Evolutionary conservation across 2,888 invertebrate genomes (phyloP), one percentile per base, ranked within the genome.

Genomic region (Heteromurus nitidus): DNA sequence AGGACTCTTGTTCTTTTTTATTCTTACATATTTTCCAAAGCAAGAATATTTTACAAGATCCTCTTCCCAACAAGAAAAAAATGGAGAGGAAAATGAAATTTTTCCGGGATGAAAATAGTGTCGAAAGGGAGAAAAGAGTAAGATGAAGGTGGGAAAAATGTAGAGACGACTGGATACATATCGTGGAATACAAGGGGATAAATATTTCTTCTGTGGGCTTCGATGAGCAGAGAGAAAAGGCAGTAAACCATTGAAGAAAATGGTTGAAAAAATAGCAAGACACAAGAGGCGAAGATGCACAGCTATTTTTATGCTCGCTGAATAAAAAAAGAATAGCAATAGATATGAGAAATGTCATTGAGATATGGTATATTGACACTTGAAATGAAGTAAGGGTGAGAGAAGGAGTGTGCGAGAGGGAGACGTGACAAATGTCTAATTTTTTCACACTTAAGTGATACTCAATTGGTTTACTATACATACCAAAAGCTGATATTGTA

Each of bases 361-460:
- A 79, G 79, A 72, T 65, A 70, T 77, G 70, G 50, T 77, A 77
- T 77, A 77, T 77, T 72, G 72, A 79, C 72, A 79, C 79, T 79
- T 72, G 72, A 79, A 79, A 72, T 72, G 72, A 79, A 60, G 60
- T 44, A 58, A 47, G 24, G 75, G 62, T 36, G 53, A 73, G 16
- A 20, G n/a, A 47, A 55, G 16, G 36, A 47, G 24, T 67, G 62
- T 36, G 53, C 60, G 16, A 20, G n/a, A 47, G 42, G 16, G 36
- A 65, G 64, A 79, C 79, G 79, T 79, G 79, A 79, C 79, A 79
- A 79, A 79, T 79, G 68, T 79, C 79, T 79, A 79, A 79, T 79
- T 72, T 79, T 79, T 79, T 79, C 72, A 79, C 79, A 79, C 79
- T 79, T 70, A 53, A 58, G 31, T 47, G 22, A 30, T 36, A 18